Evolutionary conservation across 2,113 vertebrate genomes (phyloP).

Genomic region (Myotis yumanensis): DNA sequence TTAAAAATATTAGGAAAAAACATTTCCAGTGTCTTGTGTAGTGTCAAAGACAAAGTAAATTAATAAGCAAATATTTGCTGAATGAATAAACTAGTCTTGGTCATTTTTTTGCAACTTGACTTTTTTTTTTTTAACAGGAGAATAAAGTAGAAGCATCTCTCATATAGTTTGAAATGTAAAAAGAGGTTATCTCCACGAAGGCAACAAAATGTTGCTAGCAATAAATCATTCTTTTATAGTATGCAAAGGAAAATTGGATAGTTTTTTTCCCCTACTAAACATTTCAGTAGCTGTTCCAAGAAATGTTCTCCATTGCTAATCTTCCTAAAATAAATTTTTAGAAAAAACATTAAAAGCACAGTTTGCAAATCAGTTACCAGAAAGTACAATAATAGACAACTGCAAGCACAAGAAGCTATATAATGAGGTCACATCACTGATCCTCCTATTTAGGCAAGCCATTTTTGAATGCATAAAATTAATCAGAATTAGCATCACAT

Average conservation of each 20-base stretch:
- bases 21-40: not conserved
- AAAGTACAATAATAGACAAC: constrained; percentile 45
- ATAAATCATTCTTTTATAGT: constrained; percentile 64
- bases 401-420: not conserved
- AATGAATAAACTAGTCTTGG: not conserved
- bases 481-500: constrained; percentile 77
- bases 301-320: constrained; percentile 64
- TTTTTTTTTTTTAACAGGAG: not conserved
- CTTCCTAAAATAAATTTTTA: constrained; percentile 73
- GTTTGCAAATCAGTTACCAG: constrained; percentile 69
- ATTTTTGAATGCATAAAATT: constrained; percentile 65
- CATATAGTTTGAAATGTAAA: constrained; percentile 21
- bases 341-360: constrained; percentile 69
- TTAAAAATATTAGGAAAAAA: not conserved
- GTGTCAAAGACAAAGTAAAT: not conserved
- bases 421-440: constrained; percentile 49
- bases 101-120: not conserved
- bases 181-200: constrained; percentile 14
- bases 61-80: not conserved
- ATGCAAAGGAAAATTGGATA: constrained; percentile 52
- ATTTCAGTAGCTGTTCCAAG: constrained; percentile 55
- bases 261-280: not conserved
- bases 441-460: constrained; percentile 20
- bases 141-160: constrained; percentile 9
- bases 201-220: not conserved